A percentile compares a stretch with the other conserved stretches of the same genome.
phyloP scores from a whole-genome alignment of 2,113 vertebrate genomes.

The Xenotilapia flavipinnis region DNA sequence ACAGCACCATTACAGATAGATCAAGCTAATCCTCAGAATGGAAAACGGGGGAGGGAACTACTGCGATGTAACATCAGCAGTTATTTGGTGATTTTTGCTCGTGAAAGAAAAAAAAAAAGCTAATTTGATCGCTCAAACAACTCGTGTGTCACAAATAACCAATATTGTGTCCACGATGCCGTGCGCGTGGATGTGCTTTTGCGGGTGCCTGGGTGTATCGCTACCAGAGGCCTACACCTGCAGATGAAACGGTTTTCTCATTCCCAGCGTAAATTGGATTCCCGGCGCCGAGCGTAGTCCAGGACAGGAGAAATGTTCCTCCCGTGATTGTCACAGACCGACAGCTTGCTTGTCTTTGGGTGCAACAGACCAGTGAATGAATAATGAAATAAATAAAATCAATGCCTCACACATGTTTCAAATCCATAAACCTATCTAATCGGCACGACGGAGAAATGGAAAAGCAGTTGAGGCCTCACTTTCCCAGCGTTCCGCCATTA shows the following conservation, averaged over 20 bases:
- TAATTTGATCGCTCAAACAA: neutral
- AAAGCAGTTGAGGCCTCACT: conserved; percentile 53
- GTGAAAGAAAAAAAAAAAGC: neutral
- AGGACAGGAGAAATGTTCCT: conserved; percentile 35
- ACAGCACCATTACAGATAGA: neutral
- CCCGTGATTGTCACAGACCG: conserved; percentile 47
- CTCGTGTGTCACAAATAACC: neutral
- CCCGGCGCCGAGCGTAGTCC: conserved; percentile 9
- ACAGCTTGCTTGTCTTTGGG: conserved; percentile 40
- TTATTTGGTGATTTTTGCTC: neutral
- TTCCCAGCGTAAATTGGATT: conserved; percentile 62
- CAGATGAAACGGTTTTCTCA: conserved; percentile 54
- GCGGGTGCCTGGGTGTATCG: neutral
- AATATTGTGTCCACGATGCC: neutral
- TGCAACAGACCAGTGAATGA: conserved; percentile 55
- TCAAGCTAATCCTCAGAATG: neutral
- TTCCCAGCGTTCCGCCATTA: conserved; percentile 63
- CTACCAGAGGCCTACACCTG: conserved; percentile 22
- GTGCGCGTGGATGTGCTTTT: neutral
- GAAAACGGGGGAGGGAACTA: neutral
- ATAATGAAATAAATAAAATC: conserved; percentile 69
- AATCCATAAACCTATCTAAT: conserved; percentile 67
- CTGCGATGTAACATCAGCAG: neutral
- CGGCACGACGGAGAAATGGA: conserved; percentile 49
- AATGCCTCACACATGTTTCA: conserved; percentile 47